A percentile compares a stretch with the other conserved stretches of the same genome.
Conservation (phyloP, 2,113 vertebrate species). For the Lophochroa leadbeateri region DNA sequence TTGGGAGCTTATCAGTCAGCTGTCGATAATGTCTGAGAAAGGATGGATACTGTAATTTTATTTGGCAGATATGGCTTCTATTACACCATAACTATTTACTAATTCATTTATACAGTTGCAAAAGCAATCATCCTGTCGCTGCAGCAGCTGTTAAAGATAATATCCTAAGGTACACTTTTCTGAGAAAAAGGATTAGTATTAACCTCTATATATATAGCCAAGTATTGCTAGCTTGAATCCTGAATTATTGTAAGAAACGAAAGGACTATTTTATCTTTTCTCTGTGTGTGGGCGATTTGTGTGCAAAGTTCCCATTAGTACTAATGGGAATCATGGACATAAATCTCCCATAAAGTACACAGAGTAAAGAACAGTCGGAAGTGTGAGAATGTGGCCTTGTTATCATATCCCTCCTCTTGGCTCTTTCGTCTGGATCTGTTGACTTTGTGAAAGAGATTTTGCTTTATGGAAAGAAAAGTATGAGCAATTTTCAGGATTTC, state of each 20-base stretch:
- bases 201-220: not conserved
- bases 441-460: not conserved
- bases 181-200: not conserved
- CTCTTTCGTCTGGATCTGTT: not conserved
- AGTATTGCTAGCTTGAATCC: not conserved
- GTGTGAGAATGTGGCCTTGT: not conserved
- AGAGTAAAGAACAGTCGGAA: not conserved
- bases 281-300: not conserved
- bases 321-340: slow-evolving; percentile 9
- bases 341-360: slow-evolving; percentile 40
- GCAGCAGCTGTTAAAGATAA: not conserved
- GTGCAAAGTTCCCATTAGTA: not conserved
- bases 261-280: not conserved
- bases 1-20: not conserved
- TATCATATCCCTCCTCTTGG: not conserved
- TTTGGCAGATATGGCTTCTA: not conserved
- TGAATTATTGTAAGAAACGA: not conserved
- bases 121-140: not conserved
- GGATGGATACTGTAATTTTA: not conserved
- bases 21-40: not conserved
- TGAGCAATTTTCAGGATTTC: not conserved
- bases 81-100: not conserved
- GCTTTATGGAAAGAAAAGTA: not conserved
- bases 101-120: not conserved
- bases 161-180: not conserved